Evolutionary conservation across 2,113 vertebrate genomes (phyloP).

Genomic region (Gopherus flavomarginatus): DNA sequence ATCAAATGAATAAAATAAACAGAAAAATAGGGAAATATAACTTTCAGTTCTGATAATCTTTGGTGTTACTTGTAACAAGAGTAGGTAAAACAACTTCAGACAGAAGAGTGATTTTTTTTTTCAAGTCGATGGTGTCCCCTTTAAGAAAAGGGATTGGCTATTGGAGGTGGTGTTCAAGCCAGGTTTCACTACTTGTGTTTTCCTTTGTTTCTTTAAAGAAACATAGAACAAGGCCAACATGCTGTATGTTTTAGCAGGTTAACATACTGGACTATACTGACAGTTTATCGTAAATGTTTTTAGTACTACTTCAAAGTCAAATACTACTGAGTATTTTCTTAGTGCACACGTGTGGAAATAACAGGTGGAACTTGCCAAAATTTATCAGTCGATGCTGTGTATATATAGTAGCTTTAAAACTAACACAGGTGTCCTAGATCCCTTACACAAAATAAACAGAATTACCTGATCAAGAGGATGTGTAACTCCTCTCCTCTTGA

Average conservation of each 20-base stretch:
- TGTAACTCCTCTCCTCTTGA: constrained; percentile 55
- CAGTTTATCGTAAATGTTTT: constrained; percentile 76
- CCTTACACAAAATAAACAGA: constrained; percentile 68
- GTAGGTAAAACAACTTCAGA: background rate
- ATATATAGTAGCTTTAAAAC: constrained; percentile 72
- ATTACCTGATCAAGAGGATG: constrained; percentile 68
- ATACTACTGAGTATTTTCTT: constrained; percentile 65
- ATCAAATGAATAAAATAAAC: constrained; percentile 30
- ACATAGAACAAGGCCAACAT: constrained; percentile 40
- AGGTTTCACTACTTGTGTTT: constrained; percentile 5
- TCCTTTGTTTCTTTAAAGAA: constrained; percentile 1
- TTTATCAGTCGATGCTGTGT: constrained; percentile 56
- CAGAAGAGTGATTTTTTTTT: background rate
- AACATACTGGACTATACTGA: constrained; percentile 63
- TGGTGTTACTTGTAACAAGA: background rate
- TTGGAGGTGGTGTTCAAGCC: background rate
- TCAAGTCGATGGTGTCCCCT: background rate
- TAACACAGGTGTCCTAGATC: constrained; percentile 77
- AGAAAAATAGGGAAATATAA: background rate
- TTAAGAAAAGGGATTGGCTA: background rate
- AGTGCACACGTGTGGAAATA: constrained; percentile 77
- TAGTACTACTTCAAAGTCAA: constrained; percentile 68
- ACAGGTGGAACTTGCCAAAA: constrained; percentile 75
- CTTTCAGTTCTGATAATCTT: background rate
- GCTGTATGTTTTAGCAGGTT: constrained; percentile 61